Evolutionary conservation across 2,113 vertebrate species (phyloP), one percentile per base, ranked within the genome.

Genomic region (Hucho hucho): DNA sequence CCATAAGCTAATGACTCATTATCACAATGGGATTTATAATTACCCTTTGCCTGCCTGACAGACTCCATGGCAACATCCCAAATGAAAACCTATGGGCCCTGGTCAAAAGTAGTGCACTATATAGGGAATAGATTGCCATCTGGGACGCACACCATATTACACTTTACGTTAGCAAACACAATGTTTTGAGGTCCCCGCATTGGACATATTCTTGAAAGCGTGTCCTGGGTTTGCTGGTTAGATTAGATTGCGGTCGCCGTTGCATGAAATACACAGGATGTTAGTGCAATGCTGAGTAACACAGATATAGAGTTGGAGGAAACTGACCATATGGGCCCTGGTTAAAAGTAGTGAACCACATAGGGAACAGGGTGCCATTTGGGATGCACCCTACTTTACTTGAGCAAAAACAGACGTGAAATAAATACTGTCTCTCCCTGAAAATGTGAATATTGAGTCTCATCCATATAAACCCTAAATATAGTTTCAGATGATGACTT

Each of bases 1-100:
- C 73, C 76, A 18, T 63, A 77, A 13, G 53, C 78, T 86, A 84
- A 82, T 84, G 77, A 87, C 18, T 84, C 78, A 86, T 87, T 89
- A 87, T 86, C 63, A 6, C 74, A 49, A 25, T 72, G 32, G 37
- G 71, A 83, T 88, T 81, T 78, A 77, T 81, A 87, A 89, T 87
- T 81, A 73, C 65, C 71, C 16, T 9, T 37, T 37, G 37, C 37
- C 7, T 76, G 75, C 61, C 69, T 77, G 75, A 70, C 73, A 37
- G 7, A 37, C 22, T 70, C 56, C 3, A 16, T 67, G 65, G 18
- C 11, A 11, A 64, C 24, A 43, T 75, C 72, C 73, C 43, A 18
- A 46, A 5, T 75, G 47, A 14, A 6, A 24, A 7, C 14, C 20
- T 26, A 1, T 16, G 13, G 5, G 3, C 14, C 3, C 14, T 49